Percentiles rank a stretch among this genome's conserved stretches.
These are phyloP conservation scores for Linnaemya vulpina DNA, from an alignment of 2,888 invertebrate species.

Conservation along the genomic window DNA sequence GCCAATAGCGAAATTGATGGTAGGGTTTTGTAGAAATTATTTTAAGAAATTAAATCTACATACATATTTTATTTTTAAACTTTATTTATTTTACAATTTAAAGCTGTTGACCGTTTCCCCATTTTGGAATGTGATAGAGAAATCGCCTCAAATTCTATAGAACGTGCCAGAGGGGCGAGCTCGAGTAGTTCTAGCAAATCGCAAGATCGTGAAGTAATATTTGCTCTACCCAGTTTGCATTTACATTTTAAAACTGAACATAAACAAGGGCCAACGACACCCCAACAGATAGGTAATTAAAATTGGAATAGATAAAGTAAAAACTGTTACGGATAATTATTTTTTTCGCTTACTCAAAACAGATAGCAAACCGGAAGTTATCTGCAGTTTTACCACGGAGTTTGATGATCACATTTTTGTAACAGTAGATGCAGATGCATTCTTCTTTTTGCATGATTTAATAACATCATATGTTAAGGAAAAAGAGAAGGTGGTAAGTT, in stretches of 20 bases:
- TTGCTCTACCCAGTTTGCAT: conserved; percentile 96
- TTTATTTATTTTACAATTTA: conserved; percentile 68
- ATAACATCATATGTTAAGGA: conserved; percentile 98
- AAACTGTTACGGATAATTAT: neutral
- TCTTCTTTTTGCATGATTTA: conserved; percentile 98
- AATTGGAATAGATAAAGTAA: neutral
- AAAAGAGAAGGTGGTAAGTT: conserved; percentile 91
- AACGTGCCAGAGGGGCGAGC: conserved; percentile 84
- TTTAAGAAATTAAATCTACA: neutral
- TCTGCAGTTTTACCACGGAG: conserved; percentile 98
- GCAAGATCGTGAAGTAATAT: conserved; percentile 96
- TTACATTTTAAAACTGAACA: conserved; percentile 97
- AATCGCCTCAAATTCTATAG: conserved; percentile 85
- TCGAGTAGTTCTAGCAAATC: conserved; percentile 85
- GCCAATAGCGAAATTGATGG: conserved; percentile 97
- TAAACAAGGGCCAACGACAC: conserved; percentile 89
- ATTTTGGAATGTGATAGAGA: conserved; percentile 91
- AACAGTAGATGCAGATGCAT: conserved; percentile 98
- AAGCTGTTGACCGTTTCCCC: conserved; percentile 95
- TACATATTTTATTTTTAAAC: too few relatives aligned
- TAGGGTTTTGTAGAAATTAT: conserved; percentile 80
- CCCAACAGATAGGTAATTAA: conserved; percentile 86
- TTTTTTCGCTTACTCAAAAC: neutral
- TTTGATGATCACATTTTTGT: conserved; percentile 99
- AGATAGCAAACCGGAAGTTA: conserved; percentile 94